Evolutionary conservation across 2,888 invertebrate species (phyloP).

Genomic region (Pammene aurita): DNA sequence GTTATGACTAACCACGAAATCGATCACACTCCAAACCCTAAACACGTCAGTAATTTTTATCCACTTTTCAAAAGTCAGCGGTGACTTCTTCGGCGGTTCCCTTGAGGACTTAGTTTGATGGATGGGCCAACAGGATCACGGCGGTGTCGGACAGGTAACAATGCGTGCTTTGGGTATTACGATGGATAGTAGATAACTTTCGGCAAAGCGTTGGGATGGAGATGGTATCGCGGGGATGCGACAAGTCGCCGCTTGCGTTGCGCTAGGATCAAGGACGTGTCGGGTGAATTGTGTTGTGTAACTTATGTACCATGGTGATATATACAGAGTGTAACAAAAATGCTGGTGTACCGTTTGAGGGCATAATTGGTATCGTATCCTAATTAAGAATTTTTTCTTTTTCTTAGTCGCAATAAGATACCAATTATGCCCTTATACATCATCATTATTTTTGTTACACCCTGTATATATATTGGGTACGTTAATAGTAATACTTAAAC

Average conservation of each 20-base stretch:
- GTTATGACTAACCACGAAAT: constrained; percentile 1
- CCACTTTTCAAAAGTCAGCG: constrained; percentile 26
- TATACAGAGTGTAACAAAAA: no score
- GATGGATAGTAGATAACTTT: constrained; percentile 64
- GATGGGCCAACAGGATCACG: constrained; percentile 41
- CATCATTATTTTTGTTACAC: no score
- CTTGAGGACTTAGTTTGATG: constrained; percentile 61
- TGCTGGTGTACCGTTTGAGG: no score
- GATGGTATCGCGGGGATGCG: constrained; percentile 56
- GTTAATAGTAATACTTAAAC: no score
- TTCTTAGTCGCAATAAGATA: no score
- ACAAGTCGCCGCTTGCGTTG: constrained; percentile 60
- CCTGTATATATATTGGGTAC: no score
- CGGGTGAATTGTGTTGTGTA: constrained; percentile 46
- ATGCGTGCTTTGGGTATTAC: constrained; percentile 41
- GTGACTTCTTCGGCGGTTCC: constrained; percentile 54
- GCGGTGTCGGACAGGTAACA: constrained; percentile 33
- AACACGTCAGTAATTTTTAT: not conserved
- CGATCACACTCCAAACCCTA: constrained; percentile 16
- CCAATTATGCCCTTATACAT: no score
- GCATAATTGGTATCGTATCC: no score
- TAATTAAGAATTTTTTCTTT: no score
- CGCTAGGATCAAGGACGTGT: constrained; percentile 51
- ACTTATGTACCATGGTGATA: no score
- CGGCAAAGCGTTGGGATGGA: constrained; percentile 69